Evolutionary conservation across 2,888 invertebrate species (phyloP).

Genomic region (Dicroscelio sp.): DNA sequence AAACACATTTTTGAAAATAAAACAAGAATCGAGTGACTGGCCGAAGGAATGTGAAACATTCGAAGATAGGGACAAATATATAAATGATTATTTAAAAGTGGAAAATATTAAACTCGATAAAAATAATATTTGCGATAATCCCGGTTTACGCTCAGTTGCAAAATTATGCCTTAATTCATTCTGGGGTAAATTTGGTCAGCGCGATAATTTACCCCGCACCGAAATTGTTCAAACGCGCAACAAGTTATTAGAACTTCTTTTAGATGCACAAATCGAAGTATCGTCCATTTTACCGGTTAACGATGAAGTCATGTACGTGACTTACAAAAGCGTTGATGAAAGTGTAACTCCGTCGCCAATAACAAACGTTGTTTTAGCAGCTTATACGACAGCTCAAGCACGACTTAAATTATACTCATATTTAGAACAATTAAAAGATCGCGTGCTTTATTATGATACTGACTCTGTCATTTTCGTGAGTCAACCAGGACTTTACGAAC

Average conservation of each 20-base stretch:
- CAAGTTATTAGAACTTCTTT: constrained; percentile 11
- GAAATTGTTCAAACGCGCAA: neutral
- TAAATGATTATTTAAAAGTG: neutral
- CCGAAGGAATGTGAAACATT: constrained; percentile 37
- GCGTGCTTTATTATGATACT: constrained; percentile 54
- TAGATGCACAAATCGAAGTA: neutral
- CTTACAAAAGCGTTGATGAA: neutral
- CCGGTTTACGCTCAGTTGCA: constrained; percentile 17
- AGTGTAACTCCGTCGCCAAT: neutral
- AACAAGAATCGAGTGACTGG: constrained; percentile 66
- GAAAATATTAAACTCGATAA: constrained; percentile 6
- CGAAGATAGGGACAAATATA: constrained; percentile 52
- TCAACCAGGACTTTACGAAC: neutral
- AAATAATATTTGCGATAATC: constrained; percentile 56
- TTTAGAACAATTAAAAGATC: constrained; percentile 65
- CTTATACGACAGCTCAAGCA: constrained; percentile 52
- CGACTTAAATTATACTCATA: constrained; percentile 86
- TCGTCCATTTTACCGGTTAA: neutral
- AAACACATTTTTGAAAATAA: constrained; percentile 63
- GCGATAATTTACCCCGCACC: constrained; percentile 15
- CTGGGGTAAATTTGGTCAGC: constrained; percentile 60
- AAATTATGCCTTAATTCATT: constrained; percentile 66
- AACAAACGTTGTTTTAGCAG: constrained; percentile 38
- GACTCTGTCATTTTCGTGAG: constrained; percentile 41
- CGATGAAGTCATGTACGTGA: constrained; percentile 41